Base-by-base conservation (phyloP, 2,797 vertebrate genomes). In the Kryptolebias ocellatus region DNA sequence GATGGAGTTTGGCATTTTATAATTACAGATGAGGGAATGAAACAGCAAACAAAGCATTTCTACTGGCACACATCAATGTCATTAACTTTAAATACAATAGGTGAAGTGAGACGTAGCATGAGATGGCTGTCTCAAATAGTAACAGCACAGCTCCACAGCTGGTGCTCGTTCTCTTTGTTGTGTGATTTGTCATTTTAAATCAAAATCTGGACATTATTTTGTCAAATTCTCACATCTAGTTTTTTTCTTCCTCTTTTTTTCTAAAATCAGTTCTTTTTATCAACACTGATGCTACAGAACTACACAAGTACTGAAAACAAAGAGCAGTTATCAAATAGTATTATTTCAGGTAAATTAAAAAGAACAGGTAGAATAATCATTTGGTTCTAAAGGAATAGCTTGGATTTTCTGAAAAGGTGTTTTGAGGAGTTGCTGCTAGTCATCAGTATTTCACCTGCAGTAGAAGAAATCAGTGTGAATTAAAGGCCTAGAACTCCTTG, bases 1-100 rank as follows among this genome's bases (percentile, higher is more conserved):
- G 83, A 93, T 90, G 73, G 89, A 89, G 87, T 92, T 92, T 94
- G 88, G 84, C 88, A 76, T 91, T 90, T 92, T 85, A 88, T 94
- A 92, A 93, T 93, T 90, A 92, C 84, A 88, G 84, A 91, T 87
- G 81, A 91, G 64, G 77, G 78, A 77, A 74, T 64, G 20, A 31
- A 67, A 69, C 56, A 67, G 76, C 81, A 89, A 92, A 91, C 89
- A 90, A 86, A 82, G 64, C 75, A 75, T 79, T 87, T 84, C 74
- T 83, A 67, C 76, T 64, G 78, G 82, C 81, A 83, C 50, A 52
- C 52, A 53, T 85, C 82, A 79, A 14, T 66, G 81, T 81, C 68
- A 67, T 73, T 27, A 59, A 57, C 63, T 79, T 63, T 70, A 79
- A 64, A 62, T 67, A 80, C 73, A 83, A 78, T 52, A 74, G 55